Base-by-base conservation (phyloP, 1,140 invertebrate genomes). In the Diplogasteroides magnus region DNA sequence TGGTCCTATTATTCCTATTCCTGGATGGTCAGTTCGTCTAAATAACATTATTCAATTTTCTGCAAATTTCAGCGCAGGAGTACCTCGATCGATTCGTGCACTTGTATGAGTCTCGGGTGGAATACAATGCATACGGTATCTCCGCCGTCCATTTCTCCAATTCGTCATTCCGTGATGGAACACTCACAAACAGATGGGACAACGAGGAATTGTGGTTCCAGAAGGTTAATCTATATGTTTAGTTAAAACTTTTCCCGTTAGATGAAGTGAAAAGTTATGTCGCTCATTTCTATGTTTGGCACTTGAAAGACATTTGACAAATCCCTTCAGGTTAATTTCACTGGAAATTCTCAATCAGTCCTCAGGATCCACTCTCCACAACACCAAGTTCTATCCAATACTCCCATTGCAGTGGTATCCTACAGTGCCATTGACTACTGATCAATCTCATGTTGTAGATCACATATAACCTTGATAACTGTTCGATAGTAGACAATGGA, bases 361-460 rank as follows among this genome's bases (percentile, higher is more conserved):
- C 14, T 82, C 0, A 83, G 80, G 80, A 74, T 82, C n/a, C 74
- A 82, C 67, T 76, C 71, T 58, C 80, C 81, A 15, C 78, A 82
- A 11, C 82, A 83, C 56, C 82, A 83, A 55, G 84, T 86, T 55
- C 74, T 85, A 72, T 80, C 83, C 1, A 69, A 69, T 23, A 83
- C 85, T 1, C 81, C 84, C 23, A 77, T 86, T 27, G 84, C 84
- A 15, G 76, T 79, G 15, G 83, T 85, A 15, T 48, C 19, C 19
- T 61, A 32, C 6, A 31, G 31, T n/a, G n/a, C 14, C 15, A 25
- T 69, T 19, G 0, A 13, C 27, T 13, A 2, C 2, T 28, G 83
- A 84, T 26, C 82, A 91, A 93, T 85, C 89, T 92, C 1, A 89
- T 89, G 0, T 87, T 93, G 64, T 90, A 91, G 84, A 87, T 97